A percentile compares a stretch with the other conserved stretches of the same genome.
phyloP scores from a whole-genome alignment of 2,797 vertebrate species.

The Hypotaenidia okinawae region DNA sequence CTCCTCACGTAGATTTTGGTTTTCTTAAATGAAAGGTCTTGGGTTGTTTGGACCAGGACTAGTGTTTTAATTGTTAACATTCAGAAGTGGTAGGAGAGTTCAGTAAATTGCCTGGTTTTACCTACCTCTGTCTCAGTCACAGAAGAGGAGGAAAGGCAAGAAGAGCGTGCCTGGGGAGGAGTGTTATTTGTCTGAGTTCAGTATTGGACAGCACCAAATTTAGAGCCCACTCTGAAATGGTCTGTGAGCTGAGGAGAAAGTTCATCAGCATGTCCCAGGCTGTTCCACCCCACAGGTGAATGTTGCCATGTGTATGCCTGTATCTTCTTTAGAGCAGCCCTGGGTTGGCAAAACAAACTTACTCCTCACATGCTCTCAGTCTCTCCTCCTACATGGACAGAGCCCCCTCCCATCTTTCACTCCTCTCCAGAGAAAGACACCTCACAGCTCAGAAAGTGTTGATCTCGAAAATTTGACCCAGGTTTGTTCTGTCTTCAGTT shows the following conservation, averaged over 20 bases:
- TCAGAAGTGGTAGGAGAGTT: not conserved
- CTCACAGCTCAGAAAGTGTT: not conserved
- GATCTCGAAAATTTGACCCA: not conserved
- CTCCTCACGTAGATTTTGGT: not conserved
- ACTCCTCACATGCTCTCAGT: not conserved
- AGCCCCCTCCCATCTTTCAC: not conserved
- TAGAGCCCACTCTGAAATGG: not conserved
- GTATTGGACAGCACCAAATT: not conserved
- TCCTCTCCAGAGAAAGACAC: not conserved
- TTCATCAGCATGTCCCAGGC: not conserved
- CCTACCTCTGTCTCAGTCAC: not conserved
- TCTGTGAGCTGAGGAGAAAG: not conserved
- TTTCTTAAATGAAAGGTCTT: not conserved
- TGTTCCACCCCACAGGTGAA: not conserved
- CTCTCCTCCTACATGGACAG: not conserved
- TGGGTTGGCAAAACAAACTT: not conserved
- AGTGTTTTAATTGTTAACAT: not conserved
- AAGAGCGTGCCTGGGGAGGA: not conserved
- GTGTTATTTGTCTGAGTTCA: not conserved
- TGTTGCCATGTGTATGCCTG: not conserved
- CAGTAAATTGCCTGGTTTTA: not conserved
- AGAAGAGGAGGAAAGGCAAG: not conserved
- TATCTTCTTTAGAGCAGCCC: not conserved
- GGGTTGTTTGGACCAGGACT: not conserved
- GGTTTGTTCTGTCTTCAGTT: not conserved